Percentiles rank a stretch among this genome's conserved stretches.
Conservation (phyloP, 1,140 invertebrate species). For the Eufriesea mexicana region DNA sequence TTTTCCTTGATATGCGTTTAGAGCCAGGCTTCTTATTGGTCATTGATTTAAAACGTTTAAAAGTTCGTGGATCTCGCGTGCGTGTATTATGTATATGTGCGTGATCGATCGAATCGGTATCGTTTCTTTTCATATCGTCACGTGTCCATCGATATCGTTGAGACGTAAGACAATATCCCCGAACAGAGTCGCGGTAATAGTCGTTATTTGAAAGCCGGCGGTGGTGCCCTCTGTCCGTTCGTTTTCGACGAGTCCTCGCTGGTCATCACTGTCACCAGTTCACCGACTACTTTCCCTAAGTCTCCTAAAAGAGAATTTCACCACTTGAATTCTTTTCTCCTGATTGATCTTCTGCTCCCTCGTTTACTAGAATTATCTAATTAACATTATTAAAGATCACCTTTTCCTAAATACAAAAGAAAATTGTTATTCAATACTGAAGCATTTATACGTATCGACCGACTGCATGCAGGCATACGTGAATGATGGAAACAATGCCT, state of each 20-base stretch:
- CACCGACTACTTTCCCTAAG: constrained; percentile 91
- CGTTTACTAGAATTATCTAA: not conserved
- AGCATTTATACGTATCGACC: not conserved
- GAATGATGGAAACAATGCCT: not conserved
- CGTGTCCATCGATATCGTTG: constrained; percentile 18
- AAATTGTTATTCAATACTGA: constrained; percentile 5
- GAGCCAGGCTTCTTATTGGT: constrained; percentile 80
- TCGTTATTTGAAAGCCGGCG: constrained; percentile 80
- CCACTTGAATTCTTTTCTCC: not conserved
- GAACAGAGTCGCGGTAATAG: constrained; percentile 14
- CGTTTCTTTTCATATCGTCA: not conserved
- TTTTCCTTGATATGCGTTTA: constrained; percentile 79
- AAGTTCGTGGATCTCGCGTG: constrained; percentile 61
- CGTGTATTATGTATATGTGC: not conserved
- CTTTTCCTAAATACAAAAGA: not conserved
- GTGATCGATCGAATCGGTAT: constrained; percentile 20
- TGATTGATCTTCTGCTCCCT: not conserved
- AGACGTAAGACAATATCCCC: not conserved
- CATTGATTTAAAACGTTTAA: constrained; percentile 68
- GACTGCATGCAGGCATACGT: constrained; percentile 13
- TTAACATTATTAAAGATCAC: not conserved
- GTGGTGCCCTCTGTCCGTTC: constrained; percentile 77
- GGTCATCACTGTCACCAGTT: constrained; percentile 93
- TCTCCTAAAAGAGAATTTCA: constrained; percentile 85
- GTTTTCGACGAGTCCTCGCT: constrained; percentile 85